phyloP scores from a whole-genome alignment of 2,888 invertebrate genomes.

The Cephus rjabovi region DNA sequence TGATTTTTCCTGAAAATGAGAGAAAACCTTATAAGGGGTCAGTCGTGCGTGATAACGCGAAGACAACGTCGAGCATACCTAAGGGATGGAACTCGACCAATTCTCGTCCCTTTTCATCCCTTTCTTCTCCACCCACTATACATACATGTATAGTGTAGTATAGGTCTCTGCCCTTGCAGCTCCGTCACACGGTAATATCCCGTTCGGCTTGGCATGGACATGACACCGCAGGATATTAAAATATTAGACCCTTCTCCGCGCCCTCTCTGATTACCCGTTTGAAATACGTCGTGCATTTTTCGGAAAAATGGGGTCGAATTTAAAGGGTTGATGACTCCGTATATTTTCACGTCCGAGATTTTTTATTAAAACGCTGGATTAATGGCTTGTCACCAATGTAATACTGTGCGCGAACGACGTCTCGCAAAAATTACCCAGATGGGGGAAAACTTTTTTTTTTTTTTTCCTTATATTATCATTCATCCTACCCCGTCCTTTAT shows the following conservation, averaged over 20 bases:
- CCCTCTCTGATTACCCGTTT: slow-evolving; percentile 32
- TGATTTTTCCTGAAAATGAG: slow-evolving; percentile 43
- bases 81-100: slow-evolving; percentile 30
- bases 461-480: background rate
- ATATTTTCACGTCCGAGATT: slow-evolving; percentile 19
- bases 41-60: slow-evolving; percentile 52
- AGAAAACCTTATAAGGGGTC: slow-evolving; percentile 33
- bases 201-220: slow-evolving; percentile 38
- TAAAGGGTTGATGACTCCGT: slow-evolving; percentile 24
- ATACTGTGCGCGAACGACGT: slow-evolving; percentile 18
- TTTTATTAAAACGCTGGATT: slow-evolving; percentile 29
- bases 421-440: background rate
- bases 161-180: slow-evolving; percentile 7
- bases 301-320: slow-evolving; percentile 18
- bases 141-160: background rate
- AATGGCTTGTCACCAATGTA: slow-evolving; percentile 35
- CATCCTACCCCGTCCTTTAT: background rate
- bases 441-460: background rate
- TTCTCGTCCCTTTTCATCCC: slow-evolving; percentile 22
- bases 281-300: slow-evolving; percentile 40
- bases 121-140: background rate
- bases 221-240: slow-evolving; percentile 57
- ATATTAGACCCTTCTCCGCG: slow-evolving; percentile 35
- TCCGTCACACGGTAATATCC: slow-evolving; percentile 17
- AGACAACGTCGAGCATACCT: slow-evolving; percentile 44